phyloP scores from a whole-genome alignment of 2,797 vertebrate species.

The Manis pentadactyla region DNA sequence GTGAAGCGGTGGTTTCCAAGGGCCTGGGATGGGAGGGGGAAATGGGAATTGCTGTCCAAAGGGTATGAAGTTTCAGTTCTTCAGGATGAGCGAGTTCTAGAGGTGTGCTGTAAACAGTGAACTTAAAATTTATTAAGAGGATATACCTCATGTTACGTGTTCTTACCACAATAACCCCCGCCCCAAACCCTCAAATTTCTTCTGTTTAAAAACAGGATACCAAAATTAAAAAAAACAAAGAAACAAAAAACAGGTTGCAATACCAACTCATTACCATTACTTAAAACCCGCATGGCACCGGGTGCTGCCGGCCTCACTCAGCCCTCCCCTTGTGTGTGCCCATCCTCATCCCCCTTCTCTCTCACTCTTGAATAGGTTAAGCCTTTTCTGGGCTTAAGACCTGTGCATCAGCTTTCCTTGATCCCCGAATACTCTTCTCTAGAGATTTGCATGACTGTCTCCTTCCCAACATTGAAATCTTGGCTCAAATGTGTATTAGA shows the following conservation, averaged over 20 bases:
- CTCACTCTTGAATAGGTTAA: not conserved
- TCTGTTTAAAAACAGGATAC: not conserved
- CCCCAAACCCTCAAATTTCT: not conserved
- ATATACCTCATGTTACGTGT: not conserved
- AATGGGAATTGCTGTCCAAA: not conserved
- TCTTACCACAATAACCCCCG: not conserved
- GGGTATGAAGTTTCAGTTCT: too few relatives aligned
- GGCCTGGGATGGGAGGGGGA: not conserved
- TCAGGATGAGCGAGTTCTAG: not conserved
- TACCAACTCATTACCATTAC: too few relatives aligned
- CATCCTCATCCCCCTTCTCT: not conserved
- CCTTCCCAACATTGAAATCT: not conserved
- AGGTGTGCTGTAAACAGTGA: not conserved
- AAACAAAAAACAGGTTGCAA: not conserved
- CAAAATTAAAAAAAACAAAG: too few relatives aligned
- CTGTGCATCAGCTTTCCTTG: not conserved
- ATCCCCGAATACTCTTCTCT: not conserved
- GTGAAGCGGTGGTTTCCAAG: not conserved
- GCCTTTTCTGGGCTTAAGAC: not conserved
- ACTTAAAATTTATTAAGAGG: not conserved
- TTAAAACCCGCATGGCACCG: not conserved
- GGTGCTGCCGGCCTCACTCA: rapidly evolving
- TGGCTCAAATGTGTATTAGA: not conserved
- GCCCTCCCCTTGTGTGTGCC: not conserved
- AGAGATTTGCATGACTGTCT: not conserved